These are phyloP conservation scores for Hypocryptadius cinnamomeus DNA, from an alignment of 2,113 vertebrate species.

Conservation along the genomic window DNA sequence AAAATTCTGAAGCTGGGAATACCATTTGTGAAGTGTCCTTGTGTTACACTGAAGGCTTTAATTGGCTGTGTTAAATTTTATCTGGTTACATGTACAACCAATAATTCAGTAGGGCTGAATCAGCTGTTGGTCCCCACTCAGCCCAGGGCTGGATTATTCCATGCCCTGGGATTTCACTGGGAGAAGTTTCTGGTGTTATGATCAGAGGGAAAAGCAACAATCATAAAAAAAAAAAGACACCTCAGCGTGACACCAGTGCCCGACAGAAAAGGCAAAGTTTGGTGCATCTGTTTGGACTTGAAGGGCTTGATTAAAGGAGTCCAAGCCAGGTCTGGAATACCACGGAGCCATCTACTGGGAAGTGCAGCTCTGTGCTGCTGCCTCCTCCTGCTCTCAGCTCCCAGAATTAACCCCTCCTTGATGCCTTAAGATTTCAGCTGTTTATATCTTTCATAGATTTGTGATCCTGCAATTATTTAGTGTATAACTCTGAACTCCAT, in stretches of 20 bases:
- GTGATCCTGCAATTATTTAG: background rate
- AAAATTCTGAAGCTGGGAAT: background rate
- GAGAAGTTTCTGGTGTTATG: background rate
- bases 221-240: background rate
- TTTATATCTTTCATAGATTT: background rate
- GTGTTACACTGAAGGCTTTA: background rate
- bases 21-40: background rate
- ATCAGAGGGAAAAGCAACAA: background rate
- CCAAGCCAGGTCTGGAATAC: background rate
- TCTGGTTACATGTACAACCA: background rate
- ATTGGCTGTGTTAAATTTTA: background rate
- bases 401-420: background rate
- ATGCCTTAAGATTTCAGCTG: too few species aligned
- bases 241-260: background rate
- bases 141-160: background rate
- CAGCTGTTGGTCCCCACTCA: background rate
- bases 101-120: background rate
- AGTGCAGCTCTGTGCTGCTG: background rate
- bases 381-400: background rate
- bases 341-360: constrained; percentile 52
- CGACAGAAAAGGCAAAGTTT: background rate
- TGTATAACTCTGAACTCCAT: background rate
- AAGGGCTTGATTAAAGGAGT: background rate
- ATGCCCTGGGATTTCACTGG: background rate
- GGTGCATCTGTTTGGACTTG: background rate